Base-by-base conservation (phyloP, 2,888 invertebrate genomes). In the Anthoptus insignis region DNA sequence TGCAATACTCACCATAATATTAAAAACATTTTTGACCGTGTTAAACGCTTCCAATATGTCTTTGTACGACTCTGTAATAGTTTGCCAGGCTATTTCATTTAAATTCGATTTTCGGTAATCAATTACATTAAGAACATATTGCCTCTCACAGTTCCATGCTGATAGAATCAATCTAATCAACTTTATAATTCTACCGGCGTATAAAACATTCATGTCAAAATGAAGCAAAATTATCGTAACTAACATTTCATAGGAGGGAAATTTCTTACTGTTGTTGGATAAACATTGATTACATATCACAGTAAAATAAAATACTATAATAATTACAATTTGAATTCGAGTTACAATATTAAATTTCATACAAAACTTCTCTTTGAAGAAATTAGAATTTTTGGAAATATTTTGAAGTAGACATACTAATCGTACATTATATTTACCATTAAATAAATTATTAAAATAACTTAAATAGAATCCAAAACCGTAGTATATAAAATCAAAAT, bases 1-100 rank as follows among this genome's bases (percentile, higher is more conserved):
- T n/a, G n/a, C n/a, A n/a, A n/a, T 45, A 21, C 34, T 37, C 56
- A 63, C 63, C 63, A 63, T 56, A 14, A n/a, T 27, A 27, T 63
- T 56, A 49, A 37, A 63, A 19, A 56, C 63, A 39, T 63, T 49
- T 0, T 9, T 27, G 14, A n/a, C 24, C 2, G 49, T 14, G 3
- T 11, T 8, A 49, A 27, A 63, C 2, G 63, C 54, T 11, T 56
- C 37, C 1, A 63, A 22, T n/a, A 63, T 63, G 29, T 49, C 19
- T 29, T 6, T 11, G 5, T 63, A 49, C 9, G 49, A 56, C 11
- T 14, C 7, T 21, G 27, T 24, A 37, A 56, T 16, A 19, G 21
- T 56, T 11, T 37, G 49, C 49, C 63, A 56, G 21, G 9, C 14
- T 21, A 3, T 19, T 32, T 57, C 34, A 0, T 22, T 9, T 24